Evolutionary conservation across 2,113 vertebrate species (phyloP), one percentile per base, ranked within the genome.

Genomic region (Zootoca vivipara): DNA sequence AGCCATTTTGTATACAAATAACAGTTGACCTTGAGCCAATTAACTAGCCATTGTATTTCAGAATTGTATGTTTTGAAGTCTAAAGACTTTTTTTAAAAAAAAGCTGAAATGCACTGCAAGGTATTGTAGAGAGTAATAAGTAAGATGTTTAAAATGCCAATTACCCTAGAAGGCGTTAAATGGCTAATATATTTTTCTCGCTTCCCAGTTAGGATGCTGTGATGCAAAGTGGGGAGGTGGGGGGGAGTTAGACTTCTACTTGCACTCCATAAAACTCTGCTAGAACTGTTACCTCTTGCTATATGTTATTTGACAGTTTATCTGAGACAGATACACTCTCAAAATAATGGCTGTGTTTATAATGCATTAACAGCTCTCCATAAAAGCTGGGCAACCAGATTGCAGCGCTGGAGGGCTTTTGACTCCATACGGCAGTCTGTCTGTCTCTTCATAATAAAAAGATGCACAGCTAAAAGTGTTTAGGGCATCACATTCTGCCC

Each of bases 361-460:
- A 89, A 56, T 38, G 18, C 64, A 82, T 82, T 89, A 89, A 75
- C 56, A 85, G 56, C 56, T 85, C 72, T 75, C 77, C 70, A 81
- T 65, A 82, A 85, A 89, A 89, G 58, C 56, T 85, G 65, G 78
- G n/a, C 83, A 75, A 52, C 83, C 78, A 85, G 78, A 89, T 75
- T 88, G 80, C 72, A 78, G 26, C 80, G 78, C 83, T 75, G 30
- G 83, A 65, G 67, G 88, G 78, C 69, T 89, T 74, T 18, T 81
- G 56, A 85, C 58, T 82, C 67, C 12, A 85, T 80, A 74, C 15
- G 26, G 16, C 83, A 74, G n/a, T 81, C 78, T 85, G 69, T 81
- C 84, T 89, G 56, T 65, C 83, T 85, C 69, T 81, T 81, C 52
- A 85, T 73, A 85, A 85, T 89, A 82, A 85, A 89, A 87, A 85